These are phyloP conservation scores for Hippopotamyrus pictus DNA, from an alignment of 2,797 vertebrate species.

Conservation along the genomic window DNA sequence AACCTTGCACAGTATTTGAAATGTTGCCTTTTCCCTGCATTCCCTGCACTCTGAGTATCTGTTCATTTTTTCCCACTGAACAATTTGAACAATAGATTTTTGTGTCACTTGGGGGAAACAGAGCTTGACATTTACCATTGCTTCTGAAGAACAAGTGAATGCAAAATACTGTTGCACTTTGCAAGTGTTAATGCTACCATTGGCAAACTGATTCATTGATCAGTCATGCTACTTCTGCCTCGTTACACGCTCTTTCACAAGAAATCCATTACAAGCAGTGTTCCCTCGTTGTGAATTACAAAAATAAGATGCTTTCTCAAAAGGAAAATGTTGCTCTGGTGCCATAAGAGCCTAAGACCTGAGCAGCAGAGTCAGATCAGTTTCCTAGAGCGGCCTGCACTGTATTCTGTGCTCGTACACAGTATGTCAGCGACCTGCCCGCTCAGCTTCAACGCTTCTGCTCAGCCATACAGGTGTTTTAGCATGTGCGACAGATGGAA, in stretches of 20 bases:
- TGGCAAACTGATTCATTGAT: neutral
- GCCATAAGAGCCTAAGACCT: neutral
- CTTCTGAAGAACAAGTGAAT: neutral
- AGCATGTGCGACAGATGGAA: neutral
- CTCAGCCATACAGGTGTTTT: neutral
- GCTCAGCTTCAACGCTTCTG: neutral
- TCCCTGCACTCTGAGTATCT: neutral
- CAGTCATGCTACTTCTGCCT: neutral
- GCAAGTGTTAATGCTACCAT: neutral
- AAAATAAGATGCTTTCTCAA: neutral
- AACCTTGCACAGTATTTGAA: neutral
- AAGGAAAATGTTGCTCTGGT: neutral
- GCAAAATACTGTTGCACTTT: neutral
- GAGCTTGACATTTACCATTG: neutral
- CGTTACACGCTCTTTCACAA: neutral
- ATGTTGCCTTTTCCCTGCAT: neutral
- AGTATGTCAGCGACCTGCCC: neutral
- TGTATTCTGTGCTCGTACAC: neutral
- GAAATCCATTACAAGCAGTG: neutral
- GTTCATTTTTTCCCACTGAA: neutral
- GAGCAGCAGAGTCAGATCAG: neutral
- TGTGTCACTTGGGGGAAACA: neutral
- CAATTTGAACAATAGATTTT: neutral
- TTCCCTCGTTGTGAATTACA: neutral
- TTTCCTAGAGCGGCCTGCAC: neutral